These are phyloP conservation scores for Hydropsyche betteni DNA, from an alignment of 2,888 invertebrate genomes.

Conservation along the genomic window DNA sequence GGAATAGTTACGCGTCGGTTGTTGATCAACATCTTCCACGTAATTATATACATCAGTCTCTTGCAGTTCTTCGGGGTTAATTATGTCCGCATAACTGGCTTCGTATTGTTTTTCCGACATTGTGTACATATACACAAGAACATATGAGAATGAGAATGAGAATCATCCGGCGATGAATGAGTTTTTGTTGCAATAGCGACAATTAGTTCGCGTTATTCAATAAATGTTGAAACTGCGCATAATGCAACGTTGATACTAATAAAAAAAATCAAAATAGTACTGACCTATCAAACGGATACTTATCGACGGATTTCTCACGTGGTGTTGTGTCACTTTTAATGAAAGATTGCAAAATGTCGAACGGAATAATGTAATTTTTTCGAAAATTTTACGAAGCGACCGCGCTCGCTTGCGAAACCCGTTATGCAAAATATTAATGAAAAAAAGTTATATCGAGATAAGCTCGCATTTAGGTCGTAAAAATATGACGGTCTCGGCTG, in stretches of 20 bases:
- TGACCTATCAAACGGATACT: background rate
- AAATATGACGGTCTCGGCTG: too few relatives aligned
- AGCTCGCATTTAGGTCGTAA: too few relatives aligned
- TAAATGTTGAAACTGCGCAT: background rate
- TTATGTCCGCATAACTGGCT: slow-evolving; percentile 15
- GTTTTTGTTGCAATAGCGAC: slow-evolving; percentile 8
- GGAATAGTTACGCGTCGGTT: slow-evolving; percentile 2
- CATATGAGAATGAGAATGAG: slow-evolving; percentile 16
- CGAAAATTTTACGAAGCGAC: background rate
- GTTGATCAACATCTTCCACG: slow-evolving; percentile 3
- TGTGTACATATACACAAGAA: background rate
- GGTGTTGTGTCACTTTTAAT: background rate
- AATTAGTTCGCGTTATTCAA: background rate
- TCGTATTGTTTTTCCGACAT: background rate
- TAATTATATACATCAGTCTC: slow-evolving; percentile 12
- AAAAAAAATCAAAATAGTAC: background rate
- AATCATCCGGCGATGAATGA: background rate
- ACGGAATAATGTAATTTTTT: slow-evolving; percentile 1
- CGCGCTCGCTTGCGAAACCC: slow-evolving; percentile 3
- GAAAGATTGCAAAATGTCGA: background rate
- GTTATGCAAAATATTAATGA: slow-evolving; percentile 10
- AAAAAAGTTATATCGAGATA: background rate
- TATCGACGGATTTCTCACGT: slow-evolving; percentile 19
- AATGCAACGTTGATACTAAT: too few relatives aligned
- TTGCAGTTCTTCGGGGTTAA: slow-evolving; percentile 23